phyloP scores from a whole-genome alignment of 2,888 invertebrate species.

The Tipula vernalis region DNA sequence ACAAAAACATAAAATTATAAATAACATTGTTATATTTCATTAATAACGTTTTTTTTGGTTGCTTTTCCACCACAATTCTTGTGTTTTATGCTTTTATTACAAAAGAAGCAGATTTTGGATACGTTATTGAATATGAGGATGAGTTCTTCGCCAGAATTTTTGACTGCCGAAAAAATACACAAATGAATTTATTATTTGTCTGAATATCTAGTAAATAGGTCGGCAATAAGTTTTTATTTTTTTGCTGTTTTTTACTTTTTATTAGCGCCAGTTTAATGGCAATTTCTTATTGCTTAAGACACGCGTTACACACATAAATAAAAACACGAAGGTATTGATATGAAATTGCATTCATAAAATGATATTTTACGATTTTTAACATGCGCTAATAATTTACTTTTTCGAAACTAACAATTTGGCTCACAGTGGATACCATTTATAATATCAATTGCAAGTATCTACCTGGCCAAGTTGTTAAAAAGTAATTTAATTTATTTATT shows the following conservation, averaged over 20 bases:
- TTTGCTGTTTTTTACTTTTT: not conserved
- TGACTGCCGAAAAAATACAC: not conserved
- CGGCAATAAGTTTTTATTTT: not conserved
- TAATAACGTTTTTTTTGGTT: not conserved
- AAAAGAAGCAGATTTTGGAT: not conserved
- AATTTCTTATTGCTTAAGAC: not conserved
- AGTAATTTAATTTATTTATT: not conserved
- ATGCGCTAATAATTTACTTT: not conserved
- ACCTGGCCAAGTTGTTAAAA: not conserved
- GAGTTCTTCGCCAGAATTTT: not conserved
- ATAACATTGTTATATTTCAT: not conserved
- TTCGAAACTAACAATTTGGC: not conserved
- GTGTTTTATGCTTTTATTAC: not conserved
- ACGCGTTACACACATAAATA: not conserved
- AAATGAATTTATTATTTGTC: not conserved
- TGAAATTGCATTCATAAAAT: not conserved
- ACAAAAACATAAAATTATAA: not conserved
- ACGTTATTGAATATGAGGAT: not conserved
- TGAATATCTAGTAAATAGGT: not conserved
- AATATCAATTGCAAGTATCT: not conserved
- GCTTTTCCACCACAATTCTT: not conserved
- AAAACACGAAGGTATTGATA: not conserved
- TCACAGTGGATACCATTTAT: not conserved
- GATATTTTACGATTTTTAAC: not conserved
- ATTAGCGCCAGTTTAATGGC: not conserved